phyloP scores from a whole-genome alignment of 2,797 vertebrate species.

The Liasis olivaceus region DNA sequence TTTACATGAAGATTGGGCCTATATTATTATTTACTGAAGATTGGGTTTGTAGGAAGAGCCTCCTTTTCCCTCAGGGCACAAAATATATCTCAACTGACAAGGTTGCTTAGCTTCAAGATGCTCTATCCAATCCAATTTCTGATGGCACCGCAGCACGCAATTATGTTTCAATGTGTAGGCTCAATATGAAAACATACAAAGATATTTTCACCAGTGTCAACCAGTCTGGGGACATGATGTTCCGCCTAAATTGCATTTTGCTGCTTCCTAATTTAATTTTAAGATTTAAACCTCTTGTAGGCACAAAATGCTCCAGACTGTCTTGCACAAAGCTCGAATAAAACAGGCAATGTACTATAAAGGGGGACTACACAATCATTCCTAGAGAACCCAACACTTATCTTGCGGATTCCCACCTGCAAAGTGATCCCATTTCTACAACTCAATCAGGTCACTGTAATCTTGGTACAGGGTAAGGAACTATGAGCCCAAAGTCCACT shows the following conservation, averaged over 20 bases:
- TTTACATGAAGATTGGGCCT: not conserved
- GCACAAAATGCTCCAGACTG: not conserved
- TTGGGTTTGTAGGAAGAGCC: not conserved
- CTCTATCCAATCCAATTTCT: not conserved
- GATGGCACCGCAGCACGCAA: not conserved
- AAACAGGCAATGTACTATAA: not conserved
- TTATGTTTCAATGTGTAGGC: not conserved
- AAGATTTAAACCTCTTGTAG: not conserved
- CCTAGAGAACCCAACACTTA: not conserved
- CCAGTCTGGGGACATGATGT: not conserved
- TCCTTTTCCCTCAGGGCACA: not conserved
- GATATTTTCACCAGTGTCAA: not conserved
- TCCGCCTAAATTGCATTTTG: not conserved
- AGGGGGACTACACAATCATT: not conserved
- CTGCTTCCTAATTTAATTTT: not conserved
- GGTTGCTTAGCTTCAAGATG: not conserved
- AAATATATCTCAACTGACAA: not conserved
- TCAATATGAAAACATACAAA: not conserved
- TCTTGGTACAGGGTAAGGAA: not conserved
- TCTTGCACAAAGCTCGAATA: not conserved
- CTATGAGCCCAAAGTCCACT: not conserved
- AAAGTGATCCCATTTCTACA: not conserved
- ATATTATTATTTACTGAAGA: not conserved
- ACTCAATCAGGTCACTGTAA: not conserved
- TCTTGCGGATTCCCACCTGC: not conserved